These are phyloP conservation scores for Eremobia ochroleuca DNA, from an alignment of 2,888 invertebrate species.

Conservation along the genomic window DNA sequence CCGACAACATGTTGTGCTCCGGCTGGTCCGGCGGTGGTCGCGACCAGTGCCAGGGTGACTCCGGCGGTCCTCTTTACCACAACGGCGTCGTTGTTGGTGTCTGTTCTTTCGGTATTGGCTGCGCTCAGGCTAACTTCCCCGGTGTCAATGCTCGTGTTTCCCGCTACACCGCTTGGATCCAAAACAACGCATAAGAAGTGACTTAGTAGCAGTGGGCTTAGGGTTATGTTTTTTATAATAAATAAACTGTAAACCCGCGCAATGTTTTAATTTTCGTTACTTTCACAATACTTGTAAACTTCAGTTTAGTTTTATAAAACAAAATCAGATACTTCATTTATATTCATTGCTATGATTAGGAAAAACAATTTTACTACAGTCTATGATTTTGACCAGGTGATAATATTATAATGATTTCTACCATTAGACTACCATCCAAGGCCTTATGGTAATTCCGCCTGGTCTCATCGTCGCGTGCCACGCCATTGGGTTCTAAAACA, in stretches of 20 bases:
- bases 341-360: not conserved
- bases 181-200: slow-evolving; percentile 39
- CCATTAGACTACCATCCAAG: too few species aligned
- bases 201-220: not conserved
- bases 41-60: slow-evolving; percentile 77
- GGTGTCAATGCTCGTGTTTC: slow-evolving; percentile 79
- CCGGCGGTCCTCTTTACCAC: slow-evolving; percentile 80
- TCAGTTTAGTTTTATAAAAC: not conserved
- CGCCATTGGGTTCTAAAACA: too few species aligned
- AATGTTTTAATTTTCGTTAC: slow-evolving; percentile 1
- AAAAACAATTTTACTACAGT: not conserved
- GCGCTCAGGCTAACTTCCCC: slow-evolving; percentile 72
- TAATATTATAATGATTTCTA: not conserved
- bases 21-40: slow-evolving; percentile 76
- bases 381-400: not conserved
- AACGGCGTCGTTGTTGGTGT: slow-evolving; percentile 76
- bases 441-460: too few species aligned
- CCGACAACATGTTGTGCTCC: slow-evolving; percentile 78
- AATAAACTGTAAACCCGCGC: slow-evolving; percentile 7
- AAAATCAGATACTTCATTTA: too few species aligned
- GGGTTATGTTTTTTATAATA: slow-evolving; percentile 1
- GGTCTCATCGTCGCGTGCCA: too few species aligned
- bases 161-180: slow-evolving; percentile 75
- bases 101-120: slow-evolving; percentile 76
- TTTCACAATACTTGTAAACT: too few species aligned